These are phyloP conservation scores for Phocides pigmalion DNA, from an alignment of 1,140 invertebrate genomes.

Conservation along the genomic window DNA sequence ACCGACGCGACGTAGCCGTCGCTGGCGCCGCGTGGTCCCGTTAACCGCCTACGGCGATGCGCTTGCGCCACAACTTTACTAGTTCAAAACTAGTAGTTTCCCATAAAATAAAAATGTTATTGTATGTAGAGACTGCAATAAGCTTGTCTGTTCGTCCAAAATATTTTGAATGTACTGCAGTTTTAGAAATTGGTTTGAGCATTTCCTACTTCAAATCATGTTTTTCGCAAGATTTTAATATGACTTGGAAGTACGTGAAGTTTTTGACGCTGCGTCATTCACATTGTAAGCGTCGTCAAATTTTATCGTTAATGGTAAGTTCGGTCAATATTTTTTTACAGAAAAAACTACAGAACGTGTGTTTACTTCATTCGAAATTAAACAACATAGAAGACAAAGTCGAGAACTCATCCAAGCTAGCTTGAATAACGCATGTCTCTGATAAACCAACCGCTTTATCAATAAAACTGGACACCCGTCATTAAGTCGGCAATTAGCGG, in stretches of 20 bases:
- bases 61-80: slow-evolving; percentile 33
- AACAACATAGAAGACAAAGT: too few relatives aligned
- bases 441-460: slow-evolving; percentile 22
- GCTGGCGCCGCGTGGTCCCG: slow-evolving; percentile 52
- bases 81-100: slow-evolving; percentile 37
- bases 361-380: too few relatives aligned
- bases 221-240: too few relatives aligned
- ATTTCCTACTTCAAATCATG: too few relatives aligned
- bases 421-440: slow-evolving; percentile 13
- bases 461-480: slow-evolving; percentile 24
- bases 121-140: slow-evolving; percentile 1
- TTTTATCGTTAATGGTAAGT: too few relatives aligned
- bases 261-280: too few relatives aligned
- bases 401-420: neutral
- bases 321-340: too few relatives aligned
- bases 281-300: too few relatives aligned
- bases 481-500: slow-evolving; percentile 31
- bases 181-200: too few relatives aligned
- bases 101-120: slow-evolving; percentile 26
- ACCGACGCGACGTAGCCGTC: slow-evolving; percentile 30
- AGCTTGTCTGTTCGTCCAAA: neutral
- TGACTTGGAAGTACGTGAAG: too few relatives aligned
- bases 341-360: too few relatives aligned
- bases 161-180: neutral
- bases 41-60: slow-evolving; percentile 51